Conservation (phyloP, 2,888 invertebrate genomes). For the Agonopterix subpropinquella region DNA sequence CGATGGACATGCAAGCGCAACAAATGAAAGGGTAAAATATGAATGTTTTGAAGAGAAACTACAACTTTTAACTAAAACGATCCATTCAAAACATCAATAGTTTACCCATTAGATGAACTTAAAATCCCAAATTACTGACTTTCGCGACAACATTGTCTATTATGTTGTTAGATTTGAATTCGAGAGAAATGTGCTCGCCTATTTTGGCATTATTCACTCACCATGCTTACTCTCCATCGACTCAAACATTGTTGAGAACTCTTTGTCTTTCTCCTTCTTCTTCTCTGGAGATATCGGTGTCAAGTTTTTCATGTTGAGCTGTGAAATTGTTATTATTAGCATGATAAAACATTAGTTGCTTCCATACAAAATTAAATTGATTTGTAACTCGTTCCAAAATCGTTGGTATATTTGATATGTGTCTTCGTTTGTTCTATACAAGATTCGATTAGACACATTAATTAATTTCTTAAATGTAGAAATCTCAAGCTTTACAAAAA, state of each 20-base stretch:
- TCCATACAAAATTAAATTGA: no score
- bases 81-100: constrained; percentile 72
- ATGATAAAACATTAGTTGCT: background rate
- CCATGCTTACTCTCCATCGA: constrained; percentile 91
- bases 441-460: no score
- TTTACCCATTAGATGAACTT: constrained; percentile 60
- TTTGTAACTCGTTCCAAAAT: no score
- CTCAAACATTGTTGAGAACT: constrained; percentile 83
- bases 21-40: constrained; percentile 74
- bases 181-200: constrained; percentile 12
- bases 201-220: constrained; percentile 54
- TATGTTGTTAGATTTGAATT: constrained; percentile 11
- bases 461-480: no score
- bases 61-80: background rate
- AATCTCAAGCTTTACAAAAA: no score
- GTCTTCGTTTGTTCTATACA: no score
- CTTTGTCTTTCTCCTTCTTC: constrained; percentile 79
- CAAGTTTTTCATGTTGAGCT: constrained; percentile 77
- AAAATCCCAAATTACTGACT: constrained; percentile 1
- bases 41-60: constrained; percentile 62
- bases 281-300: constrained; percentile 78
- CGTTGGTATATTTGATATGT: no score
- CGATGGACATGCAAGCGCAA: constrained; percentile 59
- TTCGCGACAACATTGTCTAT: constrained; percentile 3
- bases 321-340: constrained; percentile 16